phyloP scores from a whole-genome alignment of 2,113 vertebrate species.

The Agapornis roseicollis region DNA sequence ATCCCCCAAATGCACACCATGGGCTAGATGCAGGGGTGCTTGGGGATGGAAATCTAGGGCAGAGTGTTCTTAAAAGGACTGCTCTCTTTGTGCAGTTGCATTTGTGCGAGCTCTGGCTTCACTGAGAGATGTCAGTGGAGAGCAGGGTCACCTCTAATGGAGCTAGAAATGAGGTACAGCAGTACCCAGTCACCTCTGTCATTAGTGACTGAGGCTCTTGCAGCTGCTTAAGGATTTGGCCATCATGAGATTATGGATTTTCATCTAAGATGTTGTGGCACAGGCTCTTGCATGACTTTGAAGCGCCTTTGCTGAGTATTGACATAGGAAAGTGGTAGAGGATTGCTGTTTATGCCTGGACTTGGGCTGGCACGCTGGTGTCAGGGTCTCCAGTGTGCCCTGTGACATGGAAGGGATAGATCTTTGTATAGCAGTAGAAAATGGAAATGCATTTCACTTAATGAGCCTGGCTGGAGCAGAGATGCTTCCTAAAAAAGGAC shows the following conservation, averaged over 20 bases:
- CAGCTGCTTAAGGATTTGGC: constrained; percentile 1
- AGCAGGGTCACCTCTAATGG: background rate
- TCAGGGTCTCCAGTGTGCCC: background rate
- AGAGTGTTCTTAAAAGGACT: background rate
- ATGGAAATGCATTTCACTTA: background rate
- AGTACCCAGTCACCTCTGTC: background rate
- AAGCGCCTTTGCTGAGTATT: background rate
- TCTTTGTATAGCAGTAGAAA: background rate
- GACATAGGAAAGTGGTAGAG: background rate
- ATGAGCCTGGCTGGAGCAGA: background rate
- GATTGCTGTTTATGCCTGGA: background rate
- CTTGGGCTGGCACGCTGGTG: background rate
- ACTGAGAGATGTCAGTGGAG: rapidly evolving
- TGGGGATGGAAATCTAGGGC: background rate
- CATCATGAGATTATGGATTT: background rate
- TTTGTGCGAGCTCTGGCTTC: background rate
- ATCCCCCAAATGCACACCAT: background rate
- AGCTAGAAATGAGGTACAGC: background rate
- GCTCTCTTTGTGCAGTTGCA: background rate
- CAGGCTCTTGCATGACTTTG: background rate
- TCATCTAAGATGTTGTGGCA: background rate
- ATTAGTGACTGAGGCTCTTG: background rate
- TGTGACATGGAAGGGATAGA: background rate
- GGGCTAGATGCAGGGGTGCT: background rate
- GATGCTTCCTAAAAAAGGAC: background rate